Base-by-base conservation (phyloP, 2,113 vertebrate genomes). In the Platycercus adscitus region DNA sequence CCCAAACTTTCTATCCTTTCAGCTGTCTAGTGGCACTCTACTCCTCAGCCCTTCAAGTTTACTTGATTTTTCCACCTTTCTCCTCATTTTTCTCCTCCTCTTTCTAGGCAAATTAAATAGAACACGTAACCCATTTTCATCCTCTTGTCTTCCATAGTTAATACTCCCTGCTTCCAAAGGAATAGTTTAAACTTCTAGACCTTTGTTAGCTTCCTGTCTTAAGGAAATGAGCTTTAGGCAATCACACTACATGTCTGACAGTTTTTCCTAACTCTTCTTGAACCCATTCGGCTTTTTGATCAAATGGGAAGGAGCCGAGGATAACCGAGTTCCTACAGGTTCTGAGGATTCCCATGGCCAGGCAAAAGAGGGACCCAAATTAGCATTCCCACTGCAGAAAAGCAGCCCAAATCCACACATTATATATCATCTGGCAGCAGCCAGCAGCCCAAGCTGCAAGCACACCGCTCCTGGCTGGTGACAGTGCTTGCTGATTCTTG, bases 261-360 rank as follows among this genome's bases (percentile, higher is more conserved):
- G 37, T 69, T 77, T 79, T 31, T 10, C 43, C 35, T 55, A 64
- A 19, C 4, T 18, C 2, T 63, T 53, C 41, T 75, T 81, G 46
- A 53, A 63, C 17, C 7, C 20, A 7, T 65, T 63, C 53, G 18
- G 6, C n/a, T 92, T 91, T 89, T 41, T 31, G n/a, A 19, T 2
- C 25, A 9, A 66, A 64, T 20, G 3, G 43, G 46, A 58, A 77
- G 61, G 28, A 92, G 17, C 9, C 2, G 1, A 83, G 29, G 25
- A 84, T 0, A 1, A 26, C 7, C 0, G 0, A 78, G 35, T 63
- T 86, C 31, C 55, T 46, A 31, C 11, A 71, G 18, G 41, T 78
- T 49, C 55, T 63, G 84, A 78, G 28, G 37, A 75, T 1, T 2
- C 17, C 29, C 23, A 46, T 0, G 1, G 50, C 18, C 46, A 58